phyloP scores from a whole-genome alignment of 37 sponge, comb jelly and placozoan genomes.

The Hormiphora californensis region DNA sequence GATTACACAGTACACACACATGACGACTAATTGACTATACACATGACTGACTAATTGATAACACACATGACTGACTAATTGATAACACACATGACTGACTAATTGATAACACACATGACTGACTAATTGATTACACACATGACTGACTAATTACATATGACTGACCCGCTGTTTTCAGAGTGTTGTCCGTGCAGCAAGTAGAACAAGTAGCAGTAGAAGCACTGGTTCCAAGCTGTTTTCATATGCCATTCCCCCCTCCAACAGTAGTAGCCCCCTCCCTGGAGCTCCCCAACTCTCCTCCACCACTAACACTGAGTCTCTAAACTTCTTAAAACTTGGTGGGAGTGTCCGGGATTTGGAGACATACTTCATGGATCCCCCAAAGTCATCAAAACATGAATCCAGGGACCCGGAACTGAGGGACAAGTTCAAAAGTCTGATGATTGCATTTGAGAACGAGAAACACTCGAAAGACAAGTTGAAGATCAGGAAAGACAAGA shows the following conservation, averaged over 20 bases:
- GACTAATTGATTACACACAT: no score
- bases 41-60: no score
- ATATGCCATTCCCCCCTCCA: background rate
- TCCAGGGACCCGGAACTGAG: background rate
- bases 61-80: no score
- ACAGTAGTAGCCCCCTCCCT: background rate
- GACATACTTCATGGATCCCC: background rate
- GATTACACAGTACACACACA: no score
- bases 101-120: no score
- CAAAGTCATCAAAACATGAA: no score
- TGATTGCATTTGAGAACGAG: background rate
- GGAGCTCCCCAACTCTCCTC: background rate
- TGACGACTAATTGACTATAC: no score
- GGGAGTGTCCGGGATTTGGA: background rate
- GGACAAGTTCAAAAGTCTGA: background rate
- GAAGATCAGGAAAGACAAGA: background rate
- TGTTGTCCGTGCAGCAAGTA: no score
- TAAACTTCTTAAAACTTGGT: background rate
- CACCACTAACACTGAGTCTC: background rate
- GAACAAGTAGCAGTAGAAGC: no score
- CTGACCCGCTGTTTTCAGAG: no score
- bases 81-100: no score
- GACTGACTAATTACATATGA: no score
- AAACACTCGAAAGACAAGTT: conserved; percentile 11
- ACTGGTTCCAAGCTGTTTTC: background rate